These are phyloP conservation scores for Oryzaephilus surinamensis DNA, from an alignment of 1,140 invertebrate species.

Conservation along the genomic window DNA sequence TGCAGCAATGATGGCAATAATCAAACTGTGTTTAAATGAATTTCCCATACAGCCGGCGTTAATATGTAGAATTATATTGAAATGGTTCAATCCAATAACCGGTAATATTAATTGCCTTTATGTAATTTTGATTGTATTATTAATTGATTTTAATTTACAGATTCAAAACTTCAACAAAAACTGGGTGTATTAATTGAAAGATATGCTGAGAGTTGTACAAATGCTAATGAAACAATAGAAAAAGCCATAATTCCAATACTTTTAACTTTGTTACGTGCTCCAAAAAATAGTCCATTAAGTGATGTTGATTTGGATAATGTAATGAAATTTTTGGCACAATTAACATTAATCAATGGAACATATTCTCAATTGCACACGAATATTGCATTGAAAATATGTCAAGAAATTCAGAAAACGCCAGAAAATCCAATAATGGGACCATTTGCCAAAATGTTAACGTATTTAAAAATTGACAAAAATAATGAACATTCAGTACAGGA, in stretches of 20 bases:
- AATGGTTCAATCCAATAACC: conserved; percentile 23
- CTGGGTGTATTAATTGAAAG: conserved; percentile 14
- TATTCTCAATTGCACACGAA: no score
- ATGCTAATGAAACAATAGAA: conserved; percentile 41
- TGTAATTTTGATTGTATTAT: conserved; percentile 1
- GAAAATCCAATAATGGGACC: no score
- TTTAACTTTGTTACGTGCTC: conserved; percentile 45
- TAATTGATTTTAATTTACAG: conserved; percentile 10
- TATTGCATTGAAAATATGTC: no score
- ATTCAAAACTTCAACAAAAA: conserved; percentile 12
- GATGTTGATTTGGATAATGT: conserved; percentile 40
- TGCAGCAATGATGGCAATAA: conserved; percentile 9
- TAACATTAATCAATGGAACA: no score
- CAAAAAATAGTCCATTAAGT: conserved; percentile 46
- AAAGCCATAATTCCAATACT: conserved; percentile 50
- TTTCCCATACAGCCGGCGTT: conserved; percentile 13
- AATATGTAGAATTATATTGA: conserved; percentile 19
- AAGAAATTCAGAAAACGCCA: no score
- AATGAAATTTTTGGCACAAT: conserved; percentile 20
- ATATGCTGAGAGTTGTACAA: conserved; percentile 5
- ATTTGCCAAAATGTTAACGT: no score
- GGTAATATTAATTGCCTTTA: conserved; percentile 11
- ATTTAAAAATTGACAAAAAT: no score
- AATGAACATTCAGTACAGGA: no score
- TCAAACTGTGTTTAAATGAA: conserved; percentile 11